Base-by-base conservation (phyloP, 2,888 invertebrate genomes). In the Oscheius sp. region DNA sequence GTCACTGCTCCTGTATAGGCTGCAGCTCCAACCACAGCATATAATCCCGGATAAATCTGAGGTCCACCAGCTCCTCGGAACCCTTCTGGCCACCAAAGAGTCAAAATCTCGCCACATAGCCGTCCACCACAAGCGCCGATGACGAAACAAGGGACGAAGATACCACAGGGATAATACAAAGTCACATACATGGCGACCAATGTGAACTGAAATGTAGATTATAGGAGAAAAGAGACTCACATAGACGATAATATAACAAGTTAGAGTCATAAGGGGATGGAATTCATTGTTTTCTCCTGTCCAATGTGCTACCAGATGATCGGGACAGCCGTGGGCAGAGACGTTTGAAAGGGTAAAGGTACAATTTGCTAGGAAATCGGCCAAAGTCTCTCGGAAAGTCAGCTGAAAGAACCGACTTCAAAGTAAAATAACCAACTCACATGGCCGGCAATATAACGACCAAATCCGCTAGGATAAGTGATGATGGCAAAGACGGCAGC, bases 1-100 rank as follows among this genome's bases (percentile, higher is more conserved):
- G 97, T 97, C 12, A 96, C 96, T 1, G 95, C 93, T 1, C 96
- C 96, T 0, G 95, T 93, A 87, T 96, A 93, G 0, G 96, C 96
- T 0, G 88, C 88, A 10, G 89, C 89, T 0, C 96, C 96, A 0
- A 96, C 96, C 0, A 95, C 93, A 1, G 97, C 95, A 88, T 97
- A 97, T 0, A 96, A 96, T 33, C 96, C 84, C 61, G 95, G 95
- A 82, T 95, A 91, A 73, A 97, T 95, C 81, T 92, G 92, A 50
- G 92, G 91, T 0, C 93, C 93, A 0, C 95, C 76, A 3, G 69
- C 94, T 8, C 81, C 81, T 2, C 93, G 91, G 67, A 97, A 92
- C 0, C 96, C 96, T 63, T 90, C 89, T 0, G 97, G 96, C 86
- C 95, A 96, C 91, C 93, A 92, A 79, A 93, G 90, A 79, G 95